Evolutionary conservation across 2,113 vertebrate species (phyloP), one percentile per base, ranked within the genome.

Genomic region (Benitochromis conjunctus): DNA sequence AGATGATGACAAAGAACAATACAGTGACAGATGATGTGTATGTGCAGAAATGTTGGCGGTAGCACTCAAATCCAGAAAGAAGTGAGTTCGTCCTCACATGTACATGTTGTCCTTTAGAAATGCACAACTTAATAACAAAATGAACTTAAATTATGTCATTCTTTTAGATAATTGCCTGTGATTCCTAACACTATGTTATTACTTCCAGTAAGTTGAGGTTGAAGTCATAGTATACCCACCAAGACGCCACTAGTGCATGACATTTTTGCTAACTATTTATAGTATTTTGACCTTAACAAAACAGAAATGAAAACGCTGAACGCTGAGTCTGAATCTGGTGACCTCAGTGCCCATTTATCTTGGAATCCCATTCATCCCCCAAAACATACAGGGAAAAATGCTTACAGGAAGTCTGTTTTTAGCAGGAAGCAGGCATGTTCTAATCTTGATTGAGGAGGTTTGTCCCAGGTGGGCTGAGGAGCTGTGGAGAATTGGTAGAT

Each of bases 391-490:
- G 5, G 4, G 31, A 66, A 46, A 16, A 76, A 85, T 19, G 29
- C 62, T 24, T 77, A 82, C 71, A 91, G 84, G 80, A 90, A 64
- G 84, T 89, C 87, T 92, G 88, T 93, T 95, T 96, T 94, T 93
- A 94, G 92, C 66, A 82, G 81, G 80, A 91, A 89, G 82, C 79
- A 76, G 94, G 94, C 94, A 83, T 43, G 58, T 77, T 85, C 93
- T 96, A 96, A 97, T 95, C 85, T 91, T 96, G 96, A 97, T 91
- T 60, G 92, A 97, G 92, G 88, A 94, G 91, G 77, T 58, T 81
- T 85, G 92, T 92, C 92, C 83, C 89, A 57, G 90, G 74, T 90
- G 88, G 83, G 57, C 82, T 80, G 46, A 81, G 46, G 36, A 80
- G 62, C 53, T 26, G 56, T 85, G 84, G 89, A 87, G 93, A 94